phyloP scores from a whole-genome alignment of 2,888 invertebrate genomes.

The Therioaphis trifolii region DNA sequence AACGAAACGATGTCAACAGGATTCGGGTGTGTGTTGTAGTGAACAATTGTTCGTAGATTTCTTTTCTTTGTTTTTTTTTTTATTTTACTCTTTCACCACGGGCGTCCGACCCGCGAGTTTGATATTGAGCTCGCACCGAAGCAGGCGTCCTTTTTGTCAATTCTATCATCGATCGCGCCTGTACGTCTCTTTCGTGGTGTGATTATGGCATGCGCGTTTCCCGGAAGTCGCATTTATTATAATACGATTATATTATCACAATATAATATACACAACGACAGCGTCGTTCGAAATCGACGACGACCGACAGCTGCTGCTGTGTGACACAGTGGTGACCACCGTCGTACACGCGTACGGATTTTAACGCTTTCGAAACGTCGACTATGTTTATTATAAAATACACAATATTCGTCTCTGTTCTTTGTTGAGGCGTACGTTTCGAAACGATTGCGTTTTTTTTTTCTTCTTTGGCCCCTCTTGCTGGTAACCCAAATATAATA shows the following conservation, averaged over 20 bases:
- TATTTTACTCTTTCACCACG: slow-evolving; percentile 1
- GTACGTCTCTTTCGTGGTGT: not conserved
- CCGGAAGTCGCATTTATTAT: slow-evolving; percentile 46
- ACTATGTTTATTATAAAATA: not conserved
- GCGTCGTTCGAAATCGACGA: slow-evolving; percentile 20
- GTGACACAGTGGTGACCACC: not conserved
- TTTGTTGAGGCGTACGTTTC: slow-evolving; percentile 16
- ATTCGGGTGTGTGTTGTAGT: slow-evolving; percentile 3
- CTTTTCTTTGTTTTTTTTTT: slow-evolving; percentile 26
- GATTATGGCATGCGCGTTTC: not conserved
- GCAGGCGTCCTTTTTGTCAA: not conserved
- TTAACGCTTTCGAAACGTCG: slow-evolving; percentile 33
- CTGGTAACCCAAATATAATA: slow-evolving; percentile 30
- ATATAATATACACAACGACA: not conserved
- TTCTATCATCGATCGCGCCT: not conserved
- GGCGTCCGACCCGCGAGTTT: not conserved
- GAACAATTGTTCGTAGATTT: not conserved
- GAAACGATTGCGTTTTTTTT: slow-evolving; percentile 24
- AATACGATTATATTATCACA: not conserved
- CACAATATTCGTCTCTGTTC: not conserved
- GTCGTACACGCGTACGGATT: not conserved
- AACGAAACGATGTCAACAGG: slow-evolving; percentile 50
- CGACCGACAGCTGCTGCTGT: not conserved
- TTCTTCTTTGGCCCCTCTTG: slow-evolving; percentile 4
- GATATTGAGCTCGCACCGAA: not conserved